These are phyloP conservation scores for Podargus strigoides DNA, from an alignment of 2,797 vertebrate genomes.

Conservation along the genomic window DNA sequence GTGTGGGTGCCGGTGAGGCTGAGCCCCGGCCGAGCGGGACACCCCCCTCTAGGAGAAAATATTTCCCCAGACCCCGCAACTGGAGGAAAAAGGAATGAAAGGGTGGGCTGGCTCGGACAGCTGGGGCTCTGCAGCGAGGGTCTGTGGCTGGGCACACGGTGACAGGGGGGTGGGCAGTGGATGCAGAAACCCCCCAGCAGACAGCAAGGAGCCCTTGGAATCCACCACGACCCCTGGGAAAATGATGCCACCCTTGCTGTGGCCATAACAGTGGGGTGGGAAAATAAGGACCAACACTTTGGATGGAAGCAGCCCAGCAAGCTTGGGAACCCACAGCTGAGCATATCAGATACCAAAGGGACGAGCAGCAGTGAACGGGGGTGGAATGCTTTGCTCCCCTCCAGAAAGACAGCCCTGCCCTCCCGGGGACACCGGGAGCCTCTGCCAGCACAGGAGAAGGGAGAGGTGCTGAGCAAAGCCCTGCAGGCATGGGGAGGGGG, in stretches of 20 bases:
- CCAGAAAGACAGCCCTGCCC: neutral
- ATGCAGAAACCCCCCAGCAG: neutral
- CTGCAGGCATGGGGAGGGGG: neutral
- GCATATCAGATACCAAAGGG: too few relatives aligned
- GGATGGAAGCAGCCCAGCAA: neutral
- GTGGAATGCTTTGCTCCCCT: neutral
- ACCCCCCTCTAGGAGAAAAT: fast-evolving
- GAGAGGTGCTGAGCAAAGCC: neutral
- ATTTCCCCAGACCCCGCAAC: neutral
- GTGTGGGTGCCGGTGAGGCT: neutral
- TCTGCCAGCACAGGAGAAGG: neutral
- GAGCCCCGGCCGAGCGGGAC: neutral
- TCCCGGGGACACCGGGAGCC: fast-evolving
- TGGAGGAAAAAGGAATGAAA: too few relatives aligned
- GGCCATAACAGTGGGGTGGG: neutral
- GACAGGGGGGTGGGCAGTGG: fast-evolving
- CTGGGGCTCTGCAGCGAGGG: neutral
- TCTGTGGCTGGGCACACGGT: neutral
- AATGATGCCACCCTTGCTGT: fast-evolving
- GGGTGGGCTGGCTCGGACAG: neutral
- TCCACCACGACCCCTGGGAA: neutral
- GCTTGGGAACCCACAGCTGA: too few relatives aligned
- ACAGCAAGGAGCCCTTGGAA: neutral
- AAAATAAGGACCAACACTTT: neutral
- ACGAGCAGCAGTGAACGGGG: too few relatives aligned